Evolutionary conservation across 1,140 invertebrate species (phyloP).

Genomic region (Drosophila punjabiensis): DNA sequence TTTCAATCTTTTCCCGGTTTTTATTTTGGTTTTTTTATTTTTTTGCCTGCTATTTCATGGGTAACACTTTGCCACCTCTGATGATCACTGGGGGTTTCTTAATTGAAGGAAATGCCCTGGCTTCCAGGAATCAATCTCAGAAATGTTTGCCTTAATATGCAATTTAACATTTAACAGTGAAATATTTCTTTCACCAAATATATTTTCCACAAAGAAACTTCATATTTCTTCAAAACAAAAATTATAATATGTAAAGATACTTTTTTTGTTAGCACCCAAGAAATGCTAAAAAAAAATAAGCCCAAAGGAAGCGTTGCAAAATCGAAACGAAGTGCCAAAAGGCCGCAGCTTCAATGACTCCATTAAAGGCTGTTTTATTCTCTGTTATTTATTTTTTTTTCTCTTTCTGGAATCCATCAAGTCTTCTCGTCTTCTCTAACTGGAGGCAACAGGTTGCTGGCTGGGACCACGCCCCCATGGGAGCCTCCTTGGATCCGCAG

Average conservation of each 20-base stretch:
- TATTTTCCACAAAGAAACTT: neutral
- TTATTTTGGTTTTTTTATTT: slow-evolving; percentile 3
- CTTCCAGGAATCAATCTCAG: slow-evolving; percentile 14
- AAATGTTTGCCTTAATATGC: neutral
- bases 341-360: slow-evolving; percentile 65
- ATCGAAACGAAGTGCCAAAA: slow-evolving; percentile 43
- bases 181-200: neutral
- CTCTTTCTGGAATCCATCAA: slow-evolving; percentile 9
- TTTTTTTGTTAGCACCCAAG: neutral
- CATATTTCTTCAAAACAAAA: neutral
- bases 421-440: slow-evolving; percentile 25
- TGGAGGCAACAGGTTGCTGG: slow-evolving; percentile 69
- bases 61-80: slow-evolving; percentile 20
- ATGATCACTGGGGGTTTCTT: slow-evolving; percentile 3
- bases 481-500: slow-evolving; percentile 14
- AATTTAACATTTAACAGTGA: neutral
- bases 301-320: neutral
- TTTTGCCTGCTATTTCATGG: slow-evolving; percentile 8
- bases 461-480: slow-evolving; percentile 32
- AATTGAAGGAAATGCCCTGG: neutral
- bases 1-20: slow-evolving; percentile 6
- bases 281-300: neutral
- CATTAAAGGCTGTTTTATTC: slow-evolving; percentile 67
- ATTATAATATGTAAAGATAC: neutral
- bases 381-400: slow-evolving; percentile 42